Conservation (phyloP, 2,888 invertebrate species). For the Caenorhabditis sinica region DNA sequence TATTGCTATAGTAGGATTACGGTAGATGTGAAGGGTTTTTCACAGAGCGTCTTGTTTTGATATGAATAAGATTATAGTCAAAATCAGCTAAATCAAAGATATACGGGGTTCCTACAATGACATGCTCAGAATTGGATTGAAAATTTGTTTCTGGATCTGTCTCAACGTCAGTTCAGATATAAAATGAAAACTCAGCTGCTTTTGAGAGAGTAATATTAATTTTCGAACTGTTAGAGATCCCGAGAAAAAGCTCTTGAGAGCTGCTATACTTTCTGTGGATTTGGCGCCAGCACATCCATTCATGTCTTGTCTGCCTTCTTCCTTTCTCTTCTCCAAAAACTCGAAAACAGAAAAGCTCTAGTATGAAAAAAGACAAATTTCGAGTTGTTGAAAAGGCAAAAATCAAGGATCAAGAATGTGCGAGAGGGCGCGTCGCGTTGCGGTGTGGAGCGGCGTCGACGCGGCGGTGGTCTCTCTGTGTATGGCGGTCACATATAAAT, state of each 20-base stretch:
- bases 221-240: not conserved
- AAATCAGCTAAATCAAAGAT: too few species aligned
- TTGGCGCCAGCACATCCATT: constrained; percentile 5
- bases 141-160: too few species aligned
- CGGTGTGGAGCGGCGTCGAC: constrained; percentile 44
- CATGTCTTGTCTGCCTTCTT: constrained; percentile 18
- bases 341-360: constrained; percentile 3
- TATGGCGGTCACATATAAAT: constrained; percentile 60
- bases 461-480: constrained; percentile 37
- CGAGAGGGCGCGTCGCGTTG: constrained; percentile 27
- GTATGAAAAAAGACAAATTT: constrained; percentile 41
- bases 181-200: too few species aligned
- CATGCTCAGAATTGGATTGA: too few species aligned
- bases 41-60: too few species aligned
- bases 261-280: not conserved
- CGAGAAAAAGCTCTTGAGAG: constrained; percentile 33
- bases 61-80: too few species aligned
- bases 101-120: too few species aligned
- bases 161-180: too few species aligned
- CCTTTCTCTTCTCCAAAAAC: constrained; percentile 22
- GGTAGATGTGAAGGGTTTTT: not conserved
- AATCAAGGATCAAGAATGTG: constrained; percentile 61
- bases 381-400: constrained; percentile 54
- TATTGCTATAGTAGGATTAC: not conserved
- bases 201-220: too few species aligned